Evolutionary conservation across 2,113 vertebrate species (phyloP), one percentile per base, ranked within the genome.

Genomic region (Triplophysa dalaica): DNA sequence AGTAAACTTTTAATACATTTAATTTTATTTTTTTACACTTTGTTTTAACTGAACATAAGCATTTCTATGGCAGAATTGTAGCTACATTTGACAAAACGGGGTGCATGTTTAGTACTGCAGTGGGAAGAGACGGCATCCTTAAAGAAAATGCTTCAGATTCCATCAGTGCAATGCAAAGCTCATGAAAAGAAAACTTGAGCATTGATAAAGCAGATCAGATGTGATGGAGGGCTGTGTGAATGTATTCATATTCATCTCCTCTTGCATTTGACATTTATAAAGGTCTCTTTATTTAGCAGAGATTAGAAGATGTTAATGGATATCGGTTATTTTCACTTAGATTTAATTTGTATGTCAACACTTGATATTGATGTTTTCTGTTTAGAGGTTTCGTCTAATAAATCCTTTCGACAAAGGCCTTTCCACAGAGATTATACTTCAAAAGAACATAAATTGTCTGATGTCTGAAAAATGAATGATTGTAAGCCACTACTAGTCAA

Each of bases 311-410:
- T 72, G 52, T 72, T 58, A 56, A 56, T 21, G 24, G 56, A 13
- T 56, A 13, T 58, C 38, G 26, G 56, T 38, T 72, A 38, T 56
- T 54, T 69, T n/a, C 50, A n/a, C 5, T 33, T 0, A 54, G 48
- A n/a, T 8, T 21, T 58, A 45, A 54, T 70, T 70, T 70, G 68
- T 70, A 26, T 54, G 69, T 26, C 69, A n/a, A 38, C 50, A 72
- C 24, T 58, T 21, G n/a, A 17, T 56, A 58, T 72, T 52, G 3
- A 38, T 58, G 54, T 58, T 58, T 19, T 58, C n/a, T 58, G 4
- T 52, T 52, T 14, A 52, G 14, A 52, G 16, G 10, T 21, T 58
- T 14, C 48, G 2, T 50, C 2, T 14, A 50, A 14, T 50, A 4
- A 50, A 58, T 10, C 1, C 10, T 21, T 54, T 10, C 16, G 7